Base-by-base conservation (phyloP, 2,888 invertebrate genomes). In the Shargacucullia verbasci region DNA sequence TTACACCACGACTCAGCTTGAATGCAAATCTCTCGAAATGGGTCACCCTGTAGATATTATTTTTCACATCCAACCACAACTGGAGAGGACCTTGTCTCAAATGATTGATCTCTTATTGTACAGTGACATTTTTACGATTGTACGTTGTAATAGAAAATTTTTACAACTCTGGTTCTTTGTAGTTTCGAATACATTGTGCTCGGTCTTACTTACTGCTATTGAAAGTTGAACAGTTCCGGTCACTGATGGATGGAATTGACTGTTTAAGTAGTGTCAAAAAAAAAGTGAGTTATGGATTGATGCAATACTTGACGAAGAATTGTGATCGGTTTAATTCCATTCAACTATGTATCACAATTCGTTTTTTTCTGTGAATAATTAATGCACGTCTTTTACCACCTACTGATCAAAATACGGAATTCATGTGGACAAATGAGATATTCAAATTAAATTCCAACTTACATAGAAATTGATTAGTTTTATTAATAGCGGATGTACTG, bases 1-100 rank as follows among this genome's bases (percentile, higher is more conserved):
- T 92, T 84, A 87, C 82, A 74, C 63, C 63, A 73, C 81, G 73
- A 83, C 83, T 79, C 79, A 79, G 82, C 80, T 80, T 89, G 91
- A 91, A 92, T 94, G 92, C 92, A 93, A 93, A 94, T 93, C 84
- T 87, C 81, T 82, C 81, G 82, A 93, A 92, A 84, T 92, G 86
- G 93, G 92, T 93, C 92, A 92, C 81, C 76, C 65, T 73, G 78
- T 81, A 81, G 83, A 85, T 86, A 89, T 89, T 90, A 88, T 92
- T 90, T 89, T 90, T 86, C 84, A 86, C 83, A 86, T 86, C 79
- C 82, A 84, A 85, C 85, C 85, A 86, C 86, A 89, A 86, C 84
- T 84, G 81, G 75, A 79, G 82, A 80, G 82, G 81, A 84, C 83
- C 82, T 88, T 83, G 81, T 86, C 86, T 73, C 68, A 82, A 83